Conservation (phyloP, 2,888 invertebrate genomes). For the Calliphora vomitoria region DNA sequence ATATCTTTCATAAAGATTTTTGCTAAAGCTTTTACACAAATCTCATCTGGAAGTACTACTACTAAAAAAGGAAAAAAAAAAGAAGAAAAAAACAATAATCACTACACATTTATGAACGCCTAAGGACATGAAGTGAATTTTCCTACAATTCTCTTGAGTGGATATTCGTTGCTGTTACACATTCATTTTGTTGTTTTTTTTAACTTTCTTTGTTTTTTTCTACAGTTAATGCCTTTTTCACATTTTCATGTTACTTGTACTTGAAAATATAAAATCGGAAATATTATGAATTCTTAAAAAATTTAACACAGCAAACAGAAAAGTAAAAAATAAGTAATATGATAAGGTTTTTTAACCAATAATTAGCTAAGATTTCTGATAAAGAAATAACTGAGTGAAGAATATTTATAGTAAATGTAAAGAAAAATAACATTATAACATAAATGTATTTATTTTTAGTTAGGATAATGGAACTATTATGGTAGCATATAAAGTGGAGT, state of each 20-base stretch:
- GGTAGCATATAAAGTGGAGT: too few species aligned
- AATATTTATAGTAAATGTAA: not conserved
- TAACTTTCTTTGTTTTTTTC: not conserved
- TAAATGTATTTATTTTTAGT: too few species aligned
- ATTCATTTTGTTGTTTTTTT: not conserved
- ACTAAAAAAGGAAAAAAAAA: not conserved
- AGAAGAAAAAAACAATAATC: conserved; percentile 45
- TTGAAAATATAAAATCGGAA: conserved; percentile 19
- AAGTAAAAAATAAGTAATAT: not conserved
- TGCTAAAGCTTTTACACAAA: conserved; percentile 45
- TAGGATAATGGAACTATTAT: too few species aligned
- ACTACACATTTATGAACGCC: conserved; percentile 54
- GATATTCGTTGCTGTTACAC: conserved; percentile 21
- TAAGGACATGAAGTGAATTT: conserved; percentile 39
- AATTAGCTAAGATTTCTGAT: too few species aligned
- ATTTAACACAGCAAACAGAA: conserved; percentile 3
- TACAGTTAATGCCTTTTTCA: conserved; percentile 27
- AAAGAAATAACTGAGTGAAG: too few species aligned
- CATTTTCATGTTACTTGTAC: conserved; percentile 14
- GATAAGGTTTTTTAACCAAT: too few species aligned
- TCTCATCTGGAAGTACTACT: conserved; percentile 42
- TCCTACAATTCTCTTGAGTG: conserved; percentile 30
- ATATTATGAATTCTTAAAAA: conserved; percentile 31
- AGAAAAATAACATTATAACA: too few species aligned
- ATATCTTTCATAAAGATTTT: conserved; percentile 44